phyloP scores from a whole-genome alignment of 2,888 invertebrate species.

The Leptarthrus brevirostris region DNA sequence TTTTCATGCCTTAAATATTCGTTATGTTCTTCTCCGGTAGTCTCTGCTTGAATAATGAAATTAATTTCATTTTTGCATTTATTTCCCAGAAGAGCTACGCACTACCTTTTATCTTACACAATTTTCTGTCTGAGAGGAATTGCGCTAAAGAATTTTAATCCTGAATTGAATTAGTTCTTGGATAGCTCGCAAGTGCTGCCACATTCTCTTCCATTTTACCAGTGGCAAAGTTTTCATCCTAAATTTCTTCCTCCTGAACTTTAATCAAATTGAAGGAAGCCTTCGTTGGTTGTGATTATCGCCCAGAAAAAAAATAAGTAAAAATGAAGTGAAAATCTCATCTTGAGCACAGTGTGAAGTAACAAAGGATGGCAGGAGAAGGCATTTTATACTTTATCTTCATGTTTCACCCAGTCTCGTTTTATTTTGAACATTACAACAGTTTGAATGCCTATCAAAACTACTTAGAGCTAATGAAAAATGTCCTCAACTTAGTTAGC shows the following conservation, averaged over 20 bases:
- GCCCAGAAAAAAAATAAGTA: background rate
- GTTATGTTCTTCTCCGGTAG: no score
- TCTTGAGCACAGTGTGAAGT: slow-evolving; percentile 21
- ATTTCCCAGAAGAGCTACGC: slow-evolving; percentile 33
- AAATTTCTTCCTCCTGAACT: background rate
- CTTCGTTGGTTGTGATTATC: background rate
- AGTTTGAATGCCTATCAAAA: slow-evolving; percentile 44
- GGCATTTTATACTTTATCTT: slow-evolving; percentile 4
- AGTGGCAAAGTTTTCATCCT: background rate
- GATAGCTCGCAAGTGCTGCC: slow-evolving; percentile 18
- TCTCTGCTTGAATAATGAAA: background rate
- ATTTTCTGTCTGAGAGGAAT: no score
- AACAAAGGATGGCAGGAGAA: background rate
- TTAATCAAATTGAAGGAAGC: slow-evolving; percentile 44
- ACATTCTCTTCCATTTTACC: slow-evolving; percentile 20
- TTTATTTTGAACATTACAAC: slow-evolving; percentile 22
- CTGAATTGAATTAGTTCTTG: no score
- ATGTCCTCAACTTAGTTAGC: slow-evolving; percentile 43
- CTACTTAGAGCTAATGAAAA: slow-evolving; percentile 49
- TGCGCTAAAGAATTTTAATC: no score
- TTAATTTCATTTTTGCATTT: no score
- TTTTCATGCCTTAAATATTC: no score
- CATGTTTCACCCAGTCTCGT: background rate
- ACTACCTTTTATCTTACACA: background rate
- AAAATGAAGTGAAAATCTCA: slow-evolving; percentile 32